These are phyloP conservation scores for Athalia cordata DNA, from an alignment of 2,888 invertebrate species.

Conservation along the genomic window DNA sequence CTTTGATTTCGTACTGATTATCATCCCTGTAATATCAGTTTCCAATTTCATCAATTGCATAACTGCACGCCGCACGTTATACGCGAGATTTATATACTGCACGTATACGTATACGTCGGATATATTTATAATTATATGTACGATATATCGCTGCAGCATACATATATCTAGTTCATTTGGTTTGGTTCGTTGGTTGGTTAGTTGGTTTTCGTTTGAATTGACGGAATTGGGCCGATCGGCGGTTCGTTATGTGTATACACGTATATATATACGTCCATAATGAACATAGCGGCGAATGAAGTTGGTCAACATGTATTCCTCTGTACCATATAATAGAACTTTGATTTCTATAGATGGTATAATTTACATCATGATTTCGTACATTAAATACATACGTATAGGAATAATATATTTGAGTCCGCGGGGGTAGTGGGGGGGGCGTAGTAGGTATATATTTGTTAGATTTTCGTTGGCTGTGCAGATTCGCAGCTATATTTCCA, in stretches of 20 bases:
- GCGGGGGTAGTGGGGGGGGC: neutral
- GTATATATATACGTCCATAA: neutral
- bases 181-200: neutral
- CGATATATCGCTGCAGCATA: neutral
- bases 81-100: too few relatives aligned
- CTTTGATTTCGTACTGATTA: too few relatives aligned
- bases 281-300: constrained; percentile 9
- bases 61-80: too few relatives aligned
- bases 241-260: neutral
- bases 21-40: too few relatives aligned
- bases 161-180: neutral
- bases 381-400: neutral
- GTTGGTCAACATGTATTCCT: neutral
- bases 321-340: neutral
- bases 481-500: too few relatives aligned
- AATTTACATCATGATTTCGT: neutral
- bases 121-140: neutral
- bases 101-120: too few relatives aligned
- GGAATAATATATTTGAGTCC: neutral
- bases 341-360: neutral
- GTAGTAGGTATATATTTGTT: constrained; percentile 28
- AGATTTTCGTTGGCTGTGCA: constrained; percentile 16
- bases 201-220: neutral
- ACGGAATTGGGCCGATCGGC: constrained; percentile 8
- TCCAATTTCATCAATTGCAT: too few relatives aligned